Evolutionary conservation across 2,797 vertebrate genomes (phyloP).

Genomic region (Carduelis carduelis): DNA sequence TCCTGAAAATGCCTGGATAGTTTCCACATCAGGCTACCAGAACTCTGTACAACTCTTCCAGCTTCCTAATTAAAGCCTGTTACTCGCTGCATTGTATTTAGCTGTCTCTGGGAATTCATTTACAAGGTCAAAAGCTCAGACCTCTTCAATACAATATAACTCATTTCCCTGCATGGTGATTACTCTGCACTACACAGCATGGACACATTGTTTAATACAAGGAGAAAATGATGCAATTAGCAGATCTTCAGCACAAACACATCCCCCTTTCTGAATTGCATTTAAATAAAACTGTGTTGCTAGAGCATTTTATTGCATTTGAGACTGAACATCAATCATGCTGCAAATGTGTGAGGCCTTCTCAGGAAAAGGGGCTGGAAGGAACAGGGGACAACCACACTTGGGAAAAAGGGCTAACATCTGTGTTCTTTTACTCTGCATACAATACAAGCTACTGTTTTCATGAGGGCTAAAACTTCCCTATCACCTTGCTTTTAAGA

Average conservation of each 20-base stretch:
- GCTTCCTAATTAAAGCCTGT: neutral
- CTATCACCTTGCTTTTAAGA: neutral
- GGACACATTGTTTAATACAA: neutral
- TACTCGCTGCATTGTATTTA: neutral
- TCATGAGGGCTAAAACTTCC: neutral
- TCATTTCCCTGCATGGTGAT: neutral
- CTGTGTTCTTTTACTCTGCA: neutral
- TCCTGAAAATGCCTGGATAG: neutral
- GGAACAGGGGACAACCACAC: neutral
- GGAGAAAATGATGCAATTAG: slow-evolving; percentile 15
- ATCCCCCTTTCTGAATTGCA: rapidly evolving
- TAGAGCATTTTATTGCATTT: neutral
- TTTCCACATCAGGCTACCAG: neutral
- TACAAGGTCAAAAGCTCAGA: neutral
- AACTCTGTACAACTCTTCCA: neutral
- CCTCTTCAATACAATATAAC: neutral
- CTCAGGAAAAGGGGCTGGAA: neutral
- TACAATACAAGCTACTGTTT: neutral
- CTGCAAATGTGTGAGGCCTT: neutral
- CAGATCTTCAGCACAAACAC: neutral
- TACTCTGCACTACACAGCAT: neutral
- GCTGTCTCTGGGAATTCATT: neutral
- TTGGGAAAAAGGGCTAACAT: neutral
- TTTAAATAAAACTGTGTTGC: neutral
- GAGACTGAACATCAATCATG: neutral